Evolutionary conservation across 2,797 vertebrate species (phyloP), one percentile per base, ranked within the genome.

Genomic region (Tokudaia tokunoshimensis): DNA sequence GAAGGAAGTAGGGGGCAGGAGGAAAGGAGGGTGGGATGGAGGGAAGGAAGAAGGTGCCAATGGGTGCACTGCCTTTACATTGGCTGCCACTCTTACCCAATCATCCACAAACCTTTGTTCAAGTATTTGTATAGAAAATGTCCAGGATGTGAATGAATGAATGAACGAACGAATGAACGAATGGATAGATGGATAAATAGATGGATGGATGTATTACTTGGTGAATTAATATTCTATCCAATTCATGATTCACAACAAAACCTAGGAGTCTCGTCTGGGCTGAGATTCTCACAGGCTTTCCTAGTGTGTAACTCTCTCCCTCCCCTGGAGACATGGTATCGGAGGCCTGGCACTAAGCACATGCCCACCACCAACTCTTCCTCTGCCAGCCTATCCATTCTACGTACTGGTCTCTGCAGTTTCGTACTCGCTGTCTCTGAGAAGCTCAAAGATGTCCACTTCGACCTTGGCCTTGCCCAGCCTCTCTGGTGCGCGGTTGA

Each of bases 381-480:
- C 81, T 87, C 65, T 88, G 47, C 85, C 76, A 31, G 80, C 50
- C 94, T 57, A 89, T 57, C 0, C 4, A 0, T 14, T 80, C 52
- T 97, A 99, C 99, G 99, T 99, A 99, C 99, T 99, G 98, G 99
- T 99, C 98, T 99, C 99, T 6, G 99, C 99, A 2, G 99, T 99
- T 98, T 99, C 99, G 61, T 99, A 99, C 98, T 99, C 99, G 97
- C 99, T 99, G 99, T 99, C 99, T 98, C 99, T 98, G 96, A 99
- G 99, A 97, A 99, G 99, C 97, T 99, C 99, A 96, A 99, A 99
- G 98, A 99, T 99, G 99, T 99, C 99, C 99, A 99, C 99, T 98
- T 99, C 99, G 98, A 99, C 99, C 97, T 99, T 99, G 98, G 99
- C 99, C 15, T 99, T 99, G 95, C 99, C 99, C 89, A 98, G 99